Percentiles rank a stretch among this genome's conserved stretches.
phyloP scores from a whole-genome alignment of 2,888 invertebrate genomes.

The Pseudococcus longispinus region DNA sequence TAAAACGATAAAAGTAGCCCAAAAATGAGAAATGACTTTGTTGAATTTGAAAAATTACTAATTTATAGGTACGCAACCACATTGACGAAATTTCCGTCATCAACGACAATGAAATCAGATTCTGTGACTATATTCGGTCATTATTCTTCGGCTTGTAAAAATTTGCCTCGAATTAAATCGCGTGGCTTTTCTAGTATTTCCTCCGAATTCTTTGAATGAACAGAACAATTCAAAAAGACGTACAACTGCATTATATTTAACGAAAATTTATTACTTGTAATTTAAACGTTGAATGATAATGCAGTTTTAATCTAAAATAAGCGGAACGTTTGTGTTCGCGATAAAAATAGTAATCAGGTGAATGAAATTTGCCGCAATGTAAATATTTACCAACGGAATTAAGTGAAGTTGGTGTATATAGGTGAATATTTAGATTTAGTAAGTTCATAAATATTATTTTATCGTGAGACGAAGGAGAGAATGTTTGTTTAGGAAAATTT shows the following conservation, averaged over 20 bases:
- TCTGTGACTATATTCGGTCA: too few species aligned
- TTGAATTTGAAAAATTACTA: too few species aligned
- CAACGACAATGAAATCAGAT: too few species aligned
- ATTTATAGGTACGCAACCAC: too few species aligned
- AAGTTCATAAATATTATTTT: conserved; percentile 2
- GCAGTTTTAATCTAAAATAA: neutral
- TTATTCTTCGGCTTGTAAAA: too few species aligned
- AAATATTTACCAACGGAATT: conserved; percentile 33
- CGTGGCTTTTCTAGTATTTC: too few species aligned
- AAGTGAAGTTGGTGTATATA: neutral
- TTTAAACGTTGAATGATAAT: neutral
- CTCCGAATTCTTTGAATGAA: too few species aligned
- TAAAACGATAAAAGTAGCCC: too few species aligned
- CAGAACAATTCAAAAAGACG: neutral
- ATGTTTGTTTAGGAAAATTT: conserved; percentile 12
- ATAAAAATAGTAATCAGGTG: conserved; percentile 39
- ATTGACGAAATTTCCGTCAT: too few species aligned
- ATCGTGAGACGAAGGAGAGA: neutral
- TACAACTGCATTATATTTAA: neutral
- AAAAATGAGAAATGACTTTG: too few species aligned
- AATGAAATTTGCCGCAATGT: neutral
- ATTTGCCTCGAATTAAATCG: too few species aligned
- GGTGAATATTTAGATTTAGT: neutral
- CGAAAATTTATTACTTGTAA: neutral
- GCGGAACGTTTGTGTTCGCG: neutral